phyloP scores from a whole-genome alignment of 1,140 invertebrate species.

The Cydia splendana region DNA sequence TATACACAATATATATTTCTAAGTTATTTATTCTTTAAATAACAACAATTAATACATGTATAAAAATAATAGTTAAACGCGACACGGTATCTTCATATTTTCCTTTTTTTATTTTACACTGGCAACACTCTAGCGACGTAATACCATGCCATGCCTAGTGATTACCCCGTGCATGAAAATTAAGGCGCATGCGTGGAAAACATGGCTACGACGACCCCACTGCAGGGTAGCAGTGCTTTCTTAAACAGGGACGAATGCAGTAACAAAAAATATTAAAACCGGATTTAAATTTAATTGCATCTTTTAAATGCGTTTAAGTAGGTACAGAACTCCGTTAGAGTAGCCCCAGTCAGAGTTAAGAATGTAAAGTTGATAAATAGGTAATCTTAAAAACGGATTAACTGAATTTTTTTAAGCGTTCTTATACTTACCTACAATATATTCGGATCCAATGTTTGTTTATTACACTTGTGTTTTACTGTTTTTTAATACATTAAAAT shows the following conservation, averaged over 20 bases:
- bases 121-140: slow-evolving; percentile 54
- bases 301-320: not conserved
- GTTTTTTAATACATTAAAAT: too few species aligned
- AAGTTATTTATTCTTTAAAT: not conserved
- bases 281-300: not conserved
- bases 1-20: slow-evolving; percentile 32
- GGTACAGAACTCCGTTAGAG: too few species aligned
- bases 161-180: slow-evolving; percentile 61
- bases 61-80: not conserved
- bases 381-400: too few species aligned
- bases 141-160: slow-evolving; percentile 52
- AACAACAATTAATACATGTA: not conserved
- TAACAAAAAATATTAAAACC: not conserved
- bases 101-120: slow-evolving; percentile 20
- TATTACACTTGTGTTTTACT: too few species aligned
- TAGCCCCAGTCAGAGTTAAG: too few species aligned
- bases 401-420: too few species aligned
- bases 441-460: too few species aligned
- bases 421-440: too few species aligned
- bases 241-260: slow-evolving; percentile 52
- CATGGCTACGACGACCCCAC: slow-evolving; percentile 70
- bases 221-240: slow-evolving; percentile 56
- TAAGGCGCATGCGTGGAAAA: slow-evolving; percentile 71
- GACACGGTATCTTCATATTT: not conserved
- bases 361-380: too few species aligned